These are phyloP conservation scores for Drosophila elegans DNA, from an alignment of 1,140 invertebrate species.

Conservation along the genomic window DNA sequence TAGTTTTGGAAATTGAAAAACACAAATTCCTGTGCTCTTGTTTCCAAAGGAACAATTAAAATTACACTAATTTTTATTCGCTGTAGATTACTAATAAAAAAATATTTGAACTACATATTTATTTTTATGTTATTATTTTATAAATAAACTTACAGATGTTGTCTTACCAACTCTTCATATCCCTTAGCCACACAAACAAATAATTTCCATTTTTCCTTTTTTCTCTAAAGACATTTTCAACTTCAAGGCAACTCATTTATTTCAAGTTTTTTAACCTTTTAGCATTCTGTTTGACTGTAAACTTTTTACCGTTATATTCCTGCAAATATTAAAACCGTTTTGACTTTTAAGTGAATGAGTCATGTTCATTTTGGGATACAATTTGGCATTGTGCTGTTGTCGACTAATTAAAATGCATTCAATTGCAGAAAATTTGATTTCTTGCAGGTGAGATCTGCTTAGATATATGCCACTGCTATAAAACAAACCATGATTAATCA, in stretches of 20 bases:
- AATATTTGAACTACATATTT: no score
- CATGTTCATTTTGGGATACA: slow-evolving; percentile 16
- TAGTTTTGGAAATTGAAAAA: neutral
- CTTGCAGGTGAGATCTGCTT: slow-evolving; percentile 2
- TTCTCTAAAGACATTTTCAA: neutral
- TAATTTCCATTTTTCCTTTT: neutral
- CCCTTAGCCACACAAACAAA: neutral
- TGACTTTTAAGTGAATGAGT: slow-evolving; percentile 24
- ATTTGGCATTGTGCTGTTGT: neutral
- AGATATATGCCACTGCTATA: neutral
- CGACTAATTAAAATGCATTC: slow-evolving; percentile 42
- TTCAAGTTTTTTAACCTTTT: slow-evolving; percentile 16
- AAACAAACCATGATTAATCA: slow-evolving; percentile 2
- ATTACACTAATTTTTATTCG: no score
- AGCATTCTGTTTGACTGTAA: slow-evolving; percentile 18
- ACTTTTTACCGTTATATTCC: slow-evolving; percentile 11
- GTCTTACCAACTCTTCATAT: no score
- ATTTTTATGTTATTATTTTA: no score
- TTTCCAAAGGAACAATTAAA: no score
- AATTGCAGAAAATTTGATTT: slow-evolving; percentile 29
- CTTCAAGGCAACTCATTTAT: slow-evolving; percentile 18
- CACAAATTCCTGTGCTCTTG: no score
- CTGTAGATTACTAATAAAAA: no score
- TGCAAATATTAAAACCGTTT: slow-evolving; percentile 15
- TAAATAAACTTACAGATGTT: no score